These are phyloP conservation scores for Cyprinus carpio DNA, from an alignment of 2,113 vertebrate species.

Conservation along the genomic window DNA sequence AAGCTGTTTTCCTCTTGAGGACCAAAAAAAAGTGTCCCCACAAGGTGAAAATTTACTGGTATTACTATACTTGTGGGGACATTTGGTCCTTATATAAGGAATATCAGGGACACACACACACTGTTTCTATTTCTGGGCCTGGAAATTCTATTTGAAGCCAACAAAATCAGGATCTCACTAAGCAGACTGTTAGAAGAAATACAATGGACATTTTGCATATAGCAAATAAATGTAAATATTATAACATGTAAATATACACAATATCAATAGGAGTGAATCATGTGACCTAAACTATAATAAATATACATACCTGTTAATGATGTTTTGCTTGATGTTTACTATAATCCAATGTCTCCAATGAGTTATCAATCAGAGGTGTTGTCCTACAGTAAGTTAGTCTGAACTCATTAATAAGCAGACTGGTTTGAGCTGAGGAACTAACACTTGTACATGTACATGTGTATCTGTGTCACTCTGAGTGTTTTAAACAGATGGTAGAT, in stretches of 20 bases:
- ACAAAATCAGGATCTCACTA: slow-evolving; percentile 64
- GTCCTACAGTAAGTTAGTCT: slow-evolving; percentile 35
- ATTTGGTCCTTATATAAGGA: background rate
- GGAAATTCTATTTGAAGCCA: slow-evolving; percentile 66
- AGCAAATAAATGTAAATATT: background rate
- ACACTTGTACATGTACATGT: slow-evolving; percentile 41
- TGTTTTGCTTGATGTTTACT: background rate
- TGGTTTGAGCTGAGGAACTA: slow-evolving; percentile 49
- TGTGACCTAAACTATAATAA: background rate
- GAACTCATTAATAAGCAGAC: background rate
- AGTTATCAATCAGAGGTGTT: slow-evolving; percentile 28
- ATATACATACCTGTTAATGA: slow-evolving; percentile 34
- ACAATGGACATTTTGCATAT: background rate
- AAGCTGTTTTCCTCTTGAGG: no score
- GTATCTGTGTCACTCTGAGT: slow-evolving; percentile 51
- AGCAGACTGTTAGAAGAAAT: slow-evolving; percentile 27
- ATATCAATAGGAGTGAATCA: background rate
- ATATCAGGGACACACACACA: slow-evolving; percentile 11
- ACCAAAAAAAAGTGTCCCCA: no score
- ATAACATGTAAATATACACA: background rate
- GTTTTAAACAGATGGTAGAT: slow-evolving; percentile 51
- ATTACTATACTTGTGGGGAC: background rate
- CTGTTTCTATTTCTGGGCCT: slow-evolving; percentile 65
- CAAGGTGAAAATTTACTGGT: no score
- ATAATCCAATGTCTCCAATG: slow-evolving; percentile 15